Evolutionary conservation across 35 echinoderm and acorn worm genomes (phyloP).

Genomic region (Diadema setosum): DNA sequence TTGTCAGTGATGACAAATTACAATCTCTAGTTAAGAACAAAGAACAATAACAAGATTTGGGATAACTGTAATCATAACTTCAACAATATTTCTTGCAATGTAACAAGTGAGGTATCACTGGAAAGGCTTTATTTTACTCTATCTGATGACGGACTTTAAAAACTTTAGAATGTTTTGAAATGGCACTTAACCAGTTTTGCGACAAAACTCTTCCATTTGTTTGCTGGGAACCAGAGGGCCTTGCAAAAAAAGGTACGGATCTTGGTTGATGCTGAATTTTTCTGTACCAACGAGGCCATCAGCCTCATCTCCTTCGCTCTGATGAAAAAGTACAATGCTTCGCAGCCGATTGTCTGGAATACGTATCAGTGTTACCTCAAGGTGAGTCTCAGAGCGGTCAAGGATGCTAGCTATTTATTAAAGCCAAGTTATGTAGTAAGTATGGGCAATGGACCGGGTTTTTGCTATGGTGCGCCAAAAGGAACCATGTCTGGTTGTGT

Average conservation of each 20-base stretch:
- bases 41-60: no score
- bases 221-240: constrained; percentile 41
- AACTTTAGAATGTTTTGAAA: no score
- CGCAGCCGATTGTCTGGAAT: constrained; percentile 55
- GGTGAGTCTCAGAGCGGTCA: constrained; percentile 11
- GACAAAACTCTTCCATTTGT: not conserved
- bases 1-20: no score
- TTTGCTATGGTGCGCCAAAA: no score
- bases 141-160: no score
- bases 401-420: not conserved
- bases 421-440: not conserved
- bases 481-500: no score
- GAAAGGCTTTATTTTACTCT: no score
- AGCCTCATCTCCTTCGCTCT: constrained; percentile 64
- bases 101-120: no score
- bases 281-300: constrained; percentile 56
- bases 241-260: constrained; percentile 29
- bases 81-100: no score
- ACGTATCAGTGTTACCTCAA: constrained; percentile 93
- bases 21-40: no score
- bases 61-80: no score
- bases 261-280: constrained; percentile 84
- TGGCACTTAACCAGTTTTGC: no score
- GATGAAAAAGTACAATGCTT: constrained; percentile 84
- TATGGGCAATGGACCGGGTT: not conserved